Conservation (phyloP, 2,113 vertebrate species). For the Barnardius zonarius region DNA sequence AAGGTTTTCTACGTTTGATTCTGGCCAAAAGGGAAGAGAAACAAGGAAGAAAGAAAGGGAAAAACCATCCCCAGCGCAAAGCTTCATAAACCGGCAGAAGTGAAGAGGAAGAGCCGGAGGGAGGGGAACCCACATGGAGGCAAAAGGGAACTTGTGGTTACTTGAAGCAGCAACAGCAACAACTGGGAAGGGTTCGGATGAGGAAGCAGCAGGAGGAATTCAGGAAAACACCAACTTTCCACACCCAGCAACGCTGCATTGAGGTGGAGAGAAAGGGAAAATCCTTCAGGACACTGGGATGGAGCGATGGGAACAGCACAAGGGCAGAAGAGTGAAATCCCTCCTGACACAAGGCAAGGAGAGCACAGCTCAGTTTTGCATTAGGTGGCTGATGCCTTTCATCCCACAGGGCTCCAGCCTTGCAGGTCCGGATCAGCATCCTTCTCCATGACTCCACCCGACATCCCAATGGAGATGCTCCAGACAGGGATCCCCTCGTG, state of each 20-base stretch:
- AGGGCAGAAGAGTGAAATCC: background rate
- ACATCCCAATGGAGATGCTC: background rate
- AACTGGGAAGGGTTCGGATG: background rate
- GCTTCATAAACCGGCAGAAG: background rate
- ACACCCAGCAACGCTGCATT: background rate
- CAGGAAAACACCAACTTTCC: background rate
- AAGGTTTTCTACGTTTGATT: background rate
- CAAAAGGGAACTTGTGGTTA: background rate
- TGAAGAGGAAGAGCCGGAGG: background rate
- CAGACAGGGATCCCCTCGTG: background rate
- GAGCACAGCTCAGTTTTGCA: background rate
- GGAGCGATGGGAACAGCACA: background rate
- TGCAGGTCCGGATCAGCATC: background rate
- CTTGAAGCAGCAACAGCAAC: background rate
- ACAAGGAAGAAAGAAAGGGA: background rate
- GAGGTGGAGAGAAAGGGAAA: background rate
- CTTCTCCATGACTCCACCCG: background rate
- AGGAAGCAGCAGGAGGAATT: background rate
- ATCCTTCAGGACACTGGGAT: background rate
- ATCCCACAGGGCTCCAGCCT: background rate
- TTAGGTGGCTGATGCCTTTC: background rate
- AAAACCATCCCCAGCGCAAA: accelerated
- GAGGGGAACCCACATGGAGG: background rate
- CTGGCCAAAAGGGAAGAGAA: background rate
- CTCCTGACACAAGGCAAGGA: background rate